Evolutionary conservation across 2,113 vertebrate genomes (phyloP), one percentile per base, ranked within the genome.

Genomic region (Myiagra hebetior): DNA sequence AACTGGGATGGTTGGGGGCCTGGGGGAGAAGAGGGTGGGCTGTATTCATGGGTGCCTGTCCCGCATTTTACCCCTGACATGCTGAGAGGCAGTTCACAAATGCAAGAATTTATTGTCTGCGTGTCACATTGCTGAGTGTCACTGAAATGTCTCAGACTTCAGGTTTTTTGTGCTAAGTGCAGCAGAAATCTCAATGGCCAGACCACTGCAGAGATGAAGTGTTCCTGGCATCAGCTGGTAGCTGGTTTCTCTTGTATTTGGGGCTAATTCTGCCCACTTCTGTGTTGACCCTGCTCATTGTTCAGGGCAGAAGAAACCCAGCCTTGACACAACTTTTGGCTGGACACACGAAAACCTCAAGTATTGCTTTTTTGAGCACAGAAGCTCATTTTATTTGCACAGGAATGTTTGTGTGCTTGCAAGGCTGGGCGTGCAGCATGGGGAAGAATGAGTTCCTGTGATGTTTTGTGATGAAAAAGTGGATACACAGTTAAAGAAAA

Each of bases 381-480:
- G 65, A 78, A 80, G 33, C 69, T 93, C 26, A 21, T 44, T 91
- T 57, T 89, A 7, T 78, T 81, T 3, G 0, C 56, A n/a, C 22
- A 44, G 78, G 72, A 85, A 85, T 50, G 37, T 90, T 76, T 52
- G 44, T 35, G 49, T 27, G 27, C 7, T 6, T 46, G 46, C 5
- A 0, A 73, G 60, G 50, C 52, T 56, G 33, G 35, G 49, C 20
- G 37, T 55, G 53, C 62, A 73, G 59, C 1, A 1, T 16, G 50
- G 57, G 49, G 52, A 85, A 83, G 67, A 94, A 75, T 69, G 57
- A 82, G 24, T 46, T 92, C 31, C 81, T 95, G n/a, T 89, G 62
- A 60, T 50, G 62, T 82, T 95, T 79, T 93, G 87, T 91, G 87
- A 89, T 46, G 65, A 91, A 92, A 56, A 89, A 79, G 57, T 1